phyloP scores from a whole-genome alignment of 2,888 invertebrate species.

The Pheosia gnoma region DNA sequence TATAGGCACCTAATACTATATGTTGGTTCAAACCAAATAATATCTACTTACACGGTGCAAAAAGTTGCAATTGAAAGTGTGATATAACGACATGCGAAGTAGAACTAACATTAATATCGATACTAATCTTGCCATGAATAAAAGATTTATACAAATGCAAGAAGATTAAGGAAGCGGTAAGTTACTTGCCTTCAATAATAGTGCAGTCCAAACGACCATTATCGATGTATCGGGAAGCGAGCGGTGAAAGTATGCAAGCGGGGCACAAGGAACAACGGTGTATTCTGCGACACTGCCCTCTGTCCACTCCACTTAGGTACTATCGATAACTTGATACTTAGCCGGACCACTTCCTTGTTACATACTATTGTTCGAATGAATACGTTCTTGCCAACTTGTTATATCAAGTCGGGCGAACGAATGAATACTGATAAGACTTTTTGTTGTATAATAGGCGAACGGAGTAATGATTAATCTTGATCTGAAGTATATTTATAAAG shows the following conservation, averaged over 20 bases:
- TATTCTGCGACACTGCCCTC: conserved; percentile 73
- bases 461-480: too few relatives aligned
- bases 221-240: conserved; percentile 68
- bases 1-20: too few relatives aligned
- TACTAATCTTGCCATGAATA: conserved; percentile 10
- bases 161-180: conserved; percentile 18
- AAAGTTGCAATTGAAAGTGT: too few relatives aligned
- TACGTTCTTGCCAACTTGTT: conserved; percentile 14
- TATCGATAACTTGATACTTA: conserved; percentile 39
- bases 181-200: conserved; percentile 43
- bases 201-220: conserved; percentile 53
- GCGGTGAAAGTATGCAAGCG: conserved; percentile 79
- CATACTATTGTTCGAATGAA: conserved; percentile 40
- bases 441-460: background rate
- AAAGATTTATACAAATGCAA: background rate
- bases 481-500: too few relatives aligned
- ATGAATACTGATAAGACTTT: conserved; percentile 5
- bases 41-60: background rate
- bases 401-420: conserved; percentile 5
- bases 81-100: too few relatives aligned
- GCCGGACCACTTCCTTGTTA: conserved; percentile 37
- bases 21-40: background rate
- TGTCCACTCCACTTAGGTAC: conserved; percentile 64
- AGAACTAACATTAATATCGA: background rate
- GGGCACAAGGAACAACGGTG: conserved; percentile 67